Evolutionary conservation across 2,113 vertebrate genomes (phyloP).

Genomic region (Chinchilla lanigera): DNA sequence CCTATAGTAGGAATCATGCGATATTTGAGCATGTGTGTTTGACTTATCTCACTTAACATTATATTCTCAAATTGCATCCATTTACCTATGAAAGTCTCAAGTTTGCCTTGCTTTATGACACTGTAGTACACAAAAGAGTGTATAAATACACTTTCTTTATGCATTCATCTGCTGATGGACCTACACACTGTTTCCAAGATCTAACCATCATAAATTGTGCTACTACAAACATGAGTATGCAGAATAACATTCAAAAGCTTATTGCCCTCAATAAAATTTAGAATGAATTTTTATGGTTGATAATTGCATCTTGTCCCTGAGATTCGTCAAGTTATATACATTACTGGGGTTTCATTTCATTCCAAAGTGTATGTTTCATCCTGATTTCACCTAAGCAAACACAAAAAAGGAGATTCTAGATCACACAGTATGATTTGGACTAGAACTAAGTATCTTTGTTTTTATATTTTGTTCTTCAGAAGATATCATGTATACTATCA

Average conservation of each 20-base stretch:
- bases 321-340: not conserved
- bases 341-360: not conserved
- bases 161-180: not conserved
- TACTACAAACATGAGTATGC: not conserved
- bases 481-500: no score
- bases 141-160: not conserved
- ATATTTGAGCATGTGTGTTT: not conserved
- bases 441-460: not conserved
- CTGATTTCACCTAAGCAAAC: not conserved
- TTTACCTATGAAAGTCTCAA: not conserved
- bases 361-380: not conserved
- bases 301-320: not conserved
- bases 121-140: not conserved
- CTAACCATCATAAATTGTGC: not conserved
- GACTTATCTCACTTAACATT: not conserved
- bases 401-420: not conserved
- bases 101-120: not conserved
- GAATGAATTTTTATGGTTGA: not conserved
- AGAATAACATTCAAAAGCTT: not conserved
- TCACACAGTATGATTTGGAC: not conserved
- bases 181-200: not conserved
- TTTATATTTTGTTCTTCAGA: not conserved
- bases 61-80: not conserved
- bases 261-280: not conserved
- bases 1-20: not conserved